Conservation (phyloP, 2,113 vertebrate species). For the Scomber colias region DNA sequence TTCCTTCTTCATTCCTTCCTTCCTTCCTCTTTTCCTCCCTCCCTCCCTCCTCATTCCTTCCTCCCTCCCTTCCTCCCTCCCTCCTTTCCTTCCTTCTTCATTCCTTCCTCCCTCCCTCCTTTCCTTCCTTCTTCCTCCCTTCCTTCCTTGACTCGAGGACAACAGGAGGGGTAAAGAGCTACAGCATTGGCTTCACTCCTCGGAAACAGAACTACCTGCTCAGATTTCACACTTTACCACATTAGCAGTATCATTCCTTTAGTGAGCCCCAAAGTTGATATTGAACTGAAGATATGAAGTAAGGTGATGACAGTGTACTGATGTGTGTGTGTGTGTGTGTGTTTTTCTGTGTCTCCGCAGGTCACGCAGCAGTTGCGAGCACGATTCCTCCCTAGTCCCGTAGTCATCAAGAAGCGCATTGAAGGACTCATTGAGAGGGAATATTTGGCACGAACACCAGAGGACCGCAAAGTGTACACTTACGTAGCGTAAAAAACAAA, state of each 20-base stretch:
- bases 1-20: too few relatives aligned
- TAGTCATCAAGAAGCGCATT: slow-evolving; percentile 99
- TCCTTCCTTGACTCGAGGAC: too few relatives aligned
- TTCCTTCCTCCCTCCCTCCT: too few relatives aligned
- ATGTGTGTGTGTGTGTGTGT: slow-evolving; percentile 34
- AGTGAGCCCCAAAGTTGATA: neutral
- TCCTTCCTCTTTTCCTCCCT: too few relatives aligned
- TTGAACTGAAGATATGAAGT: neutral
- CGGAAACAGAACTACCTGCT: too few relatives aligned
- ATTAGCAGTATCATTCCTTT: too few relatives aligned
- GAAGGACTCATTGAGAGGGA: slow-evolving; percentile 99
- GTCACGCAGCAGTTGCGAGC: slow-evolving; percentile 98
- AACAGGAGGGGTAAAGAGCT: too few relatives aligned
- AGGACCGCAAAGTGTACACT: slow-evolving; percentile 99
- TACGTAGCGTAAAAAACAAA: slow-evolving; percentile 95
- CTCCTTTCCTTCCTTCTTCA: too few relatives aligned
- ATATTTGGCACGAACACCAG: slow-evolving; percentile 99
- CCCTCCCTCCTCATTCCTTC: too few relatives aligned
- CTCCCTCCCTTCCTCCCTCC: too few relatives aligned
- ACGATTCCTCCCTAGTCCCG: slow-evolving; percentile 98
- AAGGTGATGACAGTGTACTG: neutral
- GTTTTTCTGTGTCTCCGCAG: slow-evolving; percentile 76
- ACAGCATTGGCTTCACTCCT: too few relatives aligned
- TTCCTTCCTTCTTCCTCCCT: too few relatives aligned
- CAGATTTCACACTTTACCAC: neutral